Evolutionary conservation across 2,888 invertebrate genomes (phyloP), one percentile per base, ranked within the genome.

Genomic region (Arenicola marina): DNA sequence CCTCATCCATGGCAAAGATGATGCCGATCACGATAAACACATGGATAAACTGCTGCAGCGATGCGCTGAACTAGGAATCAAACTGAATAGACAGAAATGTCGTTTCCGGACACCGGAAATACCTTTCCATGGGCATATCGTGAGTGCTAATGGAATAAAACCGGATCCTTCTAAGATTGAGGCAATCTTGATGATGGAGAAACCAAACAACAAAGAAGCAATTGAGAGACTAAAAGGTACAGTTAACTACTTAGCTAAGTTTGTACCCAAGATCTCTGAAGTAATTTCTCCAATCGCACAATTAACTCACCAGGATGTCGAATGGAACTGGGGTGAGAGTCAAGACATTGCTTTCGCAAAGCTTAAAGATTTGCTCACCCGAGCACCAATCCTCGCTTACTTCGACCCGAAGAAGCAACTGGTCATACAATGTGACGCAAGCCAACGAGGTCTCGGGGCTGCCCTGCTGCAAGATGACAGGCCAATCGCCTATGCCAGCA

Each of bases 401-500:
- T 61, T 62, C 38, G 62, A 60, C 28, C 60, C 56, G 58, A 66
- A 32, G 15, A 28, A 4, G 48, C 24, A 11, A 18, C 15, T 48
- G 32, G 32, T 32, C 28, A 24, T 53, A 4, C 7, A 67, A 48
- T 59, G 61, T 56, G 68, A 73, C 53, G 59, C 63, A 1, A 61
- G 59, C 1, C 31, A 62, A 33, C 38, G 34, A n/a, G 69, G 72
- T 26, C 56, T 56, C 18, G 56, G 56, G 21, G n/a, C 34, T 15
- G 21, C 56, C 56, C 56, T 56, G 4, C 21, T 73, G 31, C 73
- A 71, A 44, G 66, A 67, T 15, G 64, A 63, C 26, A 61, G 67
- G 34, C 70, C 70, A n/a, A 53, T 71, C 26, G 62, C 56, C 3
- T 71, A 71, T 62, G 68, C 69, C 15, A 62, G 62, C 11, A 48